Evolutionary conservation across 23 tunicate genomes (phyloP), one percentile per base, ranked within the genome.

Genomic region (Oikopleura albicans): DNA sequence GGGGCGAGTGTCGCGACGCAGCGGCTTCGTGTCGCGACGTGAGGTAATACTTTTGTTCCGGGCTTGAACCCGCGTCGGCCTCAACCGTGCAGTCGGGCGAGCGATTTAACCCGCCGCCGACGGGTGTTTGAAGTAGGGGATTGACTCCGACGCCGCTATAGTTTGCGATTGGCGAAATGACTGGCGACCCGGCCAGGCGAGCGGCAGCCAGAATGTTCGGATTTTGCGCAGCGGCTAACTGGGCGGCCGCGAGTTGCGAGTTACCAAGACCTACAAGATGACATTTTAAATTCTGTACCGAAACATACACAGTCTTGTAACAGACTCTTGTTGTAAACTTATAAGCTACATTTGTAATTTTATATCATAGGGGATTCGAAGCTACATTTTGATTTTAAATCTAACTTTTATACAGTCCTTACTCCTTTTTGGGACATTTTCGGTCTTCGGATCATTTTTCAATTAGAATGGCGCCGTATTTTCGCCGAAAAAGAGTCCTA

Each of bases 181-280:
- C 22, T 8, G 63, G 63, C 12, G 63, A 49, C n/a, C n/a, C n/a
- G 16, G 63, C 63, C 12, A 49, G 63, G 63, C 63, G 63, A 12
- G 63, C 63, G 12, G 79, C 79, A 27, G 79, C 79, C 4, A 71
- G 79, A 71, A 71, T 2, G 35, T 29, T 71, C 2, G 79, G 35
- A 29, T 71, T 71, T 71, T 71, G 79, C 4, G 27, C 34, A 29
- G 79, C 79, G 79, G 79, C 79, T 34, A 71, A 37, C 37, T 71
- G 79, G 31, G 79, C 79, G 27, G 79, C 79, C 36, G 35, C 27
- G 31, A 71, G 79, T 71, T 16, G 79, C 28, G 79, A 71, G 35
- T 34, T 16, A 16, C 34, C 79, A 12, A 71, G 63, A 8, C 63
- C 63, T 49, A 8, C 12, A 49, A 49, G 63, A 49, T 49, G n/a